phyloP scores from a whole-genome alignment of 2,888 invertebrate genomes.

The Dynastes grantii region DNA sequence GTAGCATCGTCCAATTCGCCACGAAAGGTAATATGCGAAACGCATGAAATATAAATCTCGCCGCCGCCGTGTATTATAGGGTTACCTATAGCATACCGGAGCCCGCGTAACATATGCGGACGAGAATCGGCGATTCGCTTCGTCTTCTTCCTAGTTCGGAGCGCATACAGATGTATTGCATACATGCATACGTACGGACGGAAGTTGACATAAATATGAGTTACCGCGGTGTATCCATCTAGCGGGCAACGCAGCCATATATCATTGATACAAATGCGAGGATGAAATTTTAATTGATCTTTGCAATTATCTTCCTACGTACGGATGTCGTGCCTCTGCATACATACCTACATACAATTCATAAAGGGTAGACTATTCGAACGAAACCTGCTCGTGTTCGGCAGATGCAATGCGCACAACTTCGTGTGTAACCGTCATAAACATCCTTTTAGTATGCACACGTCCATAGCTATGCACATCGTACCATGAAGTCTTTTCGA shows the following conservation, averaged over 20 bases:
- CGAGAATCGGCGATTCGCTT: not conserved
- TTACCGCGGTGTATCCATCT: constrained; percentile 1
- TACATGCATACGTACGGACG: not conserved
- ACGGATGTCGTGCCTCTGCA: not conserved
- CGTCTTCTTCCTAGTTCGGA: not conserved
- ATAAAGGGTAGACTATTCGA: not conserved
- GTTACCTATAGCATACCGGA: not conserved
- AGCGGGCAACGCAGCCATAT: not conserved
- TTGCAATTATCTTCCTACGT: not conserved
- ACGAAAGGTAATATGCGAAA: not conserved
- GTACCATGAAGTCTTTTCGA: not conserved
- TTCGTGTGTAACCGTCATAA: not conserved
- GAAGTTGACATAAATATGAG: constrained; percentile 9
- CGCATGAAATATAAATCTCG: constrained; percentile 15
- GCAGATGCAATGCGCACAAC: not conserved
- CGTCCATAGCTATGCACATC: not conserved
- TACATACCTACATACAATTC: not conserved
- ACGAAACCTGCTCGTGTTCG: too few species aligned
- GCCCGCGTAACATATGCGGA: not conserved
- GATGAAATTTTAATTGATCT: constrained; percentile 24
- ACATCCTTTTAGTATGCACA: not conserved
- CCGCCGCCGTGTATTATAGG: not conserved
- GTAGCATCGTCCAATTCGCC: not conserved
- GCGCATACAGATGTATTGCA: not conserved
- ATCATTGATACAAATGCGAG: constrained; percentile 6